Conservation (phyloP, 1,140 invertebrate species). For the Tetranychus cinnabarinus region DNA sequence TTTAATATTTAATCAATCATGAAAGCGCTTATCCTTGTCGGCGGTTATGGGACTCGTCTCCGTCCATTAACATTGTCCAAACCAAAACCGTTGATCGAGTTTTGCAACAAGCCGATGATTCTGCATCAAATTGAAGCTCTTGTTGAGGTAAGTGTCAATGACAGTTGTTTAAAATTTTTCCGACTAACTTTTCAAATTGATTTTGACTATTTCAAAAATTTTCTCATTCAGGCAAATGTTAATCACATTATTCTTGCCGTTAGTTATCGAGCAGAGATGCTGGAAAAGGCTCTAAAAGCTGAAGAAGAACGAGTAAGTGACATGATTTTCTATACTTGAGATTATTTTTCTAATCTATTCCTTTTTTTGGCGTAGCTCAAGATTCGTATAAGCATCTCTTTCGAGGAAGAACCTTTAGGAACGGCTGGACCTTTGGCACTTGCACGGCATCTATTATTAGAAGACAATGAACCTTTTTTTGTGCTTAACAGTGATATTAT, state of each 20-base stretch:
- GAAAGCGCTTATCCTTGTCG: constrained; percentile 88
- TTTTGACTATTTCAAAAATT: not conserved
- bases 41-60: constrained; percentile 89
- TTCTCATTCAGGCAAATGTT: constrained; percentile 43
- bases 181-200: not conserved
- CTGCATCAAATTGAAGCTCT: constrained; percentile 58
- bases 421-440: constrained; percentile 94
- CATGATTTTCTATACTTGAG: not conserved
- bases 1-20: constrained; percentile 24
- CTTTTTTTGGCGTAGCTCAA: constrained; percentile 26
- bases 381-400: constrained; percentile 42
- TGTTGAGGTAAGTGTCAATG: constrained; percentile 19
- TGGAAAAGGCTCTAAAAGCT: constrained; percentile 72
- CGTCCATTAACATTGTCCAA: constrained; percentile 81
- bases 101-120: constrained; percentile 97
- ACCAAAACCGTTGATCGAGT: constrained; percentile 94
- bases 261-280: constrained; percentile 89
- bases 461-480: constrained; percentile 72
- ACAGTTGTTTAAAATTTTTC: not conserved
- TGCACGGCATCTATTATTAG: constrained; percentile 48
- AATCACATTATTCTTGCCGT: constrained; percentile 77
- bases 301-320: constrained; percentile 47
- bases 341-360: constrained; percentile 10
- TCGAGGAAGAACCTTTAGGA: constrained; percentile 87
- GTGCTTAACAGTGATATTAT: constrained; percentile 97